A percentile compares a stretch with the other conserved stretches of the same genome.
phyloP scores from a whole-genome alignment of 2,888 invertebrate species.

The Eurois occulta region DNA sequence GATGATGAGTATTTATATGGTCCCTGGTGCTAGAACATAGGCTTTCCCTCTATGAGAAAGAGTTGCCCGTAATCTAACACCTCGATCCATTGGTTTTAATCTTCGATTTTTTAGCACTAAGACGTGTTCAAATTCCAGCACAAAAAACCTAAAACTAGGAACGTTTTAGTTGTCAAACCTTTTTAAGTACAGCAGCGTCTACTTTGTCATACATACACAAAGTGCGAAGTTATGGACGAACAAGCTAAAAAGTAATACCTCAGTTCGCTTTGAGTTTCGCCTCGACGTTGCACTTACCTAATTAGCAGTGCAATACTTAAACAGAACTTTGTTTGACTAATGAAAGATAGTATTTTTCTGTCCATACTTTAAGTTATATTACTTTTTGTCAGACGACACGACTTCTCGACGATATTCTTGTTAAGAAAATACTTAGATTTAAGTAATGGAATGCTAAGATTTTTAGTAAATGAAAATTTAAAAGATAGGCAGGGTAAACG shows the following conservation, averaged over 20 bases:
- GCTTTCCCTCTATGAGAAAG: not conserved
- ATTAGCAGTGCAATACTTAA: slow-evolving; percentile 63
- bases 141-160: too few species aligned
- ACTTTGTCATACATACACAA: slow-evolving; percentile 18
- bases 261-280: slow-evolving; percentile 52
- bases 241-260: slow-evolving; percentile 55
- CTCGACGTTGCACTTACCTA: slow-evolving; percentile 61
- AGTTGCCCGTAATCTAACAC: not conserved
- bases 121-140: too few species aligned
- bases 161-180: too few species aligned
- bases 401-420: slow-evolving; percentile 19
- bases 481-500: not conserved
- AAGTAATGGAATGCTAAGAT: slow-evolving; percentile 5
- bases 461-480: too few species aligned
- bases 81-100: not conserved
- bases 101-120: not conserved
- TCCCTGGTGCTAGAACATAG: not conserved
- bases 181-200: not conserved
- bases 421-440: slow-evolving; percentile 10
- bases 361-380: slow-evolving; percentile 34
- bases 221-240: slow-evolving; percentile 27
- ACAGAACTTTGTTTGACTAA: slow-evolving; percentile 57
- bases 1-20: not conserved
- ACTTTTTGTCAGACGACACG: slow-evolving; percentile 29
- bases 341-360: slow-evolving; percentile 57